Percentiles rank a stretch among this genome's conserved stretches.
Conservation (phyloP, 1,140 invertebrate species). For the Macrobrachium rosenbergii region DNA sequence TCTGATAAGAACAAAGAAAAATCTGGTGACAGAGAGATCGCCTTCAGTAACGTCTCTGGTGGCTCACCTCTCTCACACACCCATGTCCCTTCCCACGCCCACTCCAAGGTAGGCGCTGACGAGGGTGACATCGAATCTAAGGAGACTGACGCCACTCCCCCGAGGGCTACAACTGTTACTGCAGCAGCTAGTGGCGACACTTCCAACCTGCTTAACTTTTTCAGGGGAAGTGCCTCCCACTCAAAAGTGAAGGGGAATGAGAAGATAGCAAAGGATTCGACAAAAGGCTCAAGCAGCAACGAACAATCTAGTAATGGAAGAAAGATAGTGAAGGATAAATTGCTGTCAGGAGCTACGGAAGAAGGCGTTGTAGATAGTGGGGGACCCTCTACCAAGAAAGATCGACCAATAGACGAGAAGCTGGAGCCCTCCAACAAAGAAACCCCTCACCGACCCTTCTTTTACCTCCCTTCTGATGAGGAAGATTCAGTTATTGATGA, state of each 20-base stretch:
- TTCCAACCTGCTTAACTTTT: conserved; percentile 27
- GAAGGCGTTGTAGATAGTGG: not conserved
- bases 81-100: conserved; percentile 20
- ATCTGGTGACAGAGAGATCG: not conserved
- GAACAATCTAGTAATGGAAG: conserved; percentile 31
- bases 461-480: conserved; percentile 55
- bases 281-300: not conserved
- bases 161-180: not conserved
- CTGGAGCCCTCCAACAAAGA: conserved; percentile 39
- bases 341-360: not conserved
- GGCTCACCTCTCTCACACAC: conserved; percentile 37
- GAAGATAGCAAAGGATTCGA: conserved; percentile 14
- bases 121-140: not conserved
- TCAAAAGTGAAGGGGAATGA: not conserved
- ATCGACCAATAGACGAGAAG: not conserved
- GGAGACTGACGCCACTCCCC: not conserved
- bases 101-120: conserved; percentile 23
- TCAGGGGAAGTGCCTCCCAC: not conserved
- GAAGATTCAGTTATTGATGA: conserved; percentile 10
- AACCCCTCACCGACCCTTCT: conserved; percentile 35
- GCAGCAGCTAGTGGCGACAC: conserved; percentile 11
- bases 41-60: conserved; percentile 28
- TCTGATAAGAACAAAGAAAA: not conserved
- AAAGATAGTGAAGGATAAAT: conserved; percentile 29
- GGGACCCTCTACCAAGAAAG: not conserved